Percentiles rank a stretch among this genome's conserved stretches.
phyloP scores from a whole-genome alignment of 2,888 invertebrate species.

The Coremacera marginata region DNA sequence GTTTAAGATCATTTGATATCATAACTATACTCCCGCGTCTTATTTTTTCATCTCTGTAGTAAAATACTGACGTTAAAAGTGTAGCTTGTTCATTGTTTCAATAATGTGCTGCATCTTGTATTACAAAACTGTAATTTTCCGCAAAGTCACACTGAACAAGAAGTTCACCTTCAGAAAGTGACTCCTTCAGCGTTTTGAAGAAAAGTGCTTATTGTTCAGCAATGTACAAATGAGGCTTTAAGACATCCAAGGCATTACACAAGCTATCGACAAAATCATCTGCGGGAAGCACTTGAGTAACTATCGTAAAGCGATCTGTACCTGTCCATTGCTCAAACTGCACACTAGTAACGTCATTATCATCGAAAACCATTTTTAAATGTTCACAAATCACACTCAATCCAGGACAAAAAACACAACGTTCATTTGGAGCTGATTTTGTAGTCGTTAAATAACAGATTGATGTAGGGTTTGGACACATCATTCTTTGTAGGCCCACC shows the following conservation, averaged over 20 bases:
- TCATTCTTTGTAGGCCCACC: conserved; percentile 13
- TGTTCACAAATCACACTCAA: not conserved
- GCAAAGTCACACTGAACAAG: conserved; percentile 22
- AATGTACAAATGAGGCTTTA: conserved; percentile 15
- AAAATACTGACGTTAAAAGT: conserved; percentile 3
- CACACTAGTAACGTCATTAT: not conserved
- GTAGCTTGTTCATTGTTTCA: conserved; percentile 25
- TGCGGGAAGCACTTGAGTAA: conserved; percentile 12
- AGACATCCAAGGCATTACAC: not conserved
- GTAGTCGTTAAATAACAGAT: too few relatives aligned
- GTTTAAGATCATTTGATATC: conserved; percentile 22
- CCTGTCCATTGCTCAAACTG: conserved; percentile 24
- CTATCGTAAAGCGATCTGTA: conserved; percentile 25
- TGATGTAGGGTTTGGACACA: conserved; percentile 21
- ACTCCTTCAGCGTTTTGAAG: not conserved
- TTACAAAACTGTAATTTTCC: conserved; percentile 25
- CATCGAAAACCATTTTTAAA: conserved; percentile 19
- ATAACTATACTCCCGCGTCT: conserved; percentile 3
- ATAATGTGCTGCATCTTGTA: conserved; percentile 27
- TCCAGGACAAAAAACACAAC: conserved; percentile 9
- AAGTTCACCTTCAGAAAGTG: conserved; percentile 18
- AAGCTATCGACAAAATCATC: too few relatives aligned
- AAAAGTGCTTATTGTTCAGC: conserved; percentile 11
- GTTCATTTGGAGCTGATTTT: not conserved
- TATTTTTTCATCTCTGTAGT: conserved; percentile 3